These are phyloP conservation scores for Lepidurus apus DNA, from an alignment of 1,140 invertebrate species.

Conservation along the genomic window DNA sequence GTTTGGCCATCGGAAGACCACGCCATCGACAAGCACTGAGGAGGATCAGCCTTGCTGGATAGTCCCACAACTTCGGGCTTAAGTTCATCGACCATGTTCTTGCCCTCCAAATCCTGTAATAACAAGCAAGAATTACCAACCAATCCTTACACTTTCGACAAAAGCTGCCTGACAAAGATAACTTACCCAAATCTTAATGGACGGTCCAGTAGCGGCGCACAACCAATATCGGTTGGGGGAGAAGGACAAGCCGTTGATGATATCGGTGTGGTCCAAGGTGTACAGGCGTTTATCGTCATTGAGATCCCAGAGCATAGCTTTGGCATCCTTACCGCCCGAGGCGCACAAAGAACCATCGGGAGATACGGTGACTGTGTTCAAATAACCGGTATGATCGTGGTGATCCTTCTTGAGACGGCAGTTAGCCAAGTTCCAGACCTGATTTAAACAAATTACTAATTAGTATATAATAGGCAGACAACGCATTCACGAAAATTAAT, in stretches of 20 bases:
- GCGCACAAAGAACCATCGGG: constrained; percentile 99
- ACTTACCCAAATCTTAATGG: constrained; percentile 94
- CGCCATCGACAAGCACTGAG: constrained; percentile 93
- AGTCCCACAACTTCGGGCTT: constrained; percentile 79
- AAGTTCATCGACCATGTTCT: constrained; percentile 98
- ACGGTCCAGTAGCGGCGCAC: constrained; percentile 97
- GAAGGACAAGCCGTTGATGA: constrained; percentile 97
- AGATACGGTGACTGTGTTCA: constrained; percentile 98
- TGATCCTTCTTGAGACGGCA: constrained; percentile 99
- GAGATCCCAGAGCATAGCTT: constrained; percentile 99
- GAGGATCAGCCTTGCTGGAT: constrained; percentile 73
- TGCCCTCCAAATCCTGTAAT: constrained; percentile 90
- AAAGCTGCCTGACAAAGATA: background rate
- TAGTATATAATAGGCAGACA: background rate
- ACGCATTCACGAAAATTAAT: too few species aligned
- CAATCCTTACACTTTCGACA: background rate
- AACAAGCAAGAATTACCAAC: constrained; percentile 5
- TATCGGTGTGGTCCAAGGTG: constrained; percentile 96
- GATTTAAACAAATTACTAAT: constrained; percentile 34
- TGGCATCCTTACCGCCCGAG: constrained; percentile 98
- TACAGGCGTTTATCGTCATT: constrained; percentile 99
- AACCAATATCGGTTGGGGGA: constrained; percentile 99
- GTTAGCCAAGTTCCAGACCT: constrained; percentile 99
- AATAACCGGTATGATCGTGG: constrained; percentile 90
- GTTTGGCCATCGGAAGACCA: constrained; percentile 99